Conservation (phyloP, 1,140 invertebrate species). For the Teleopsis dalmanni region DNA sequence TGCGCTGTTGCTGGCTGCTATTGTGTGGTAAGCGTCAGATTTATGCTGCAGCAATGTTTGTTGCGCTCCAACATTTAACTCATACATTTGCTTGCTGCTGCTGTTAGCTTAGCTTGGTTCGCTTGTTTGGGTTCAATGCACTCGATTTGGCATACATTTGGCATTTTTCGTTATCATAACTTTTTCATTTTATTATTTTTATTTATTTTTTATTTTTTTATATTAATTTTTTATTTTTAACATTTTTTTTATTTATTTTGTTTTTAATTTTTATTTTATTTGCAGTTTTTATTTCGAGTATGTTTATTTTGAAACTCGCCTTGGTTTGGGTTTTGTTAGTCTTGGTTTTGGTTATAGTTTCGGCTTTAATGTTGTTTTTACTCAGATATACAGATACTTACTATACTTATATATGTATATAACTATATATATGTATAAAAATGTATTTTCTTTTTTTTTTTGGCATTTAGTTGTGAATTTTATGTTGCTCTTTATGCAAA, state of each 20-base stretch:
- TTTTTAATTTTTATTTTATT: neutral
- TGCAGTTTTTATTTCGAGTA: too few species aligned
- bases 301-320: neutral
- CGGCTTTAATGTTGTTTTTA: too few species aligned
- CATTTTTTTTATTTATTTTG: neutral
- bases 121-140: conserved; percentile 28
- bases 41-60: too few species aligned
- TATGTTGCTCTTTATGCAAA: conserved; percentile 7
- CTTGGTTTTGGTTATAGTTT: too few species aligned
- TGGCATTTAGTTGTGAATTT: conserved; percentile 4
- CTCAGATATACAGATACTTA: too few species aligned
- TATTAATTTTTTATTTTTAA: neutral
- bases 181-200: conserved; percentile 1
- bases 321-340: too few species aligned
- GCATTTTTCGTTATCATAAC: conserved; percentile 23
- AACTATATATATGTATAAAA: too few species aligned
- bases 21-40: too few species aligned
- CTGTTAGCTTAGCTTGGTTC: too few species aligned
- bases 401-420: neutral
- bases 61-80: too few species aligned
- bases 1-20: too few species aligned
- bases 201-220: neutral
- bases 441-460: neutral
- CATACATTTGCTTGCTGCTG: too few species aligned
- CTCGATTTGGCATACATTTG: conserved; percentile 35